A percentile compares a stretch with the other conserved stretches of the same genome.
These are phyloP conservation scores for Melipona bicolor DNA, from an alignment of 2,888 invertebrate genomes.

Conservation along the genomic window DNA sequence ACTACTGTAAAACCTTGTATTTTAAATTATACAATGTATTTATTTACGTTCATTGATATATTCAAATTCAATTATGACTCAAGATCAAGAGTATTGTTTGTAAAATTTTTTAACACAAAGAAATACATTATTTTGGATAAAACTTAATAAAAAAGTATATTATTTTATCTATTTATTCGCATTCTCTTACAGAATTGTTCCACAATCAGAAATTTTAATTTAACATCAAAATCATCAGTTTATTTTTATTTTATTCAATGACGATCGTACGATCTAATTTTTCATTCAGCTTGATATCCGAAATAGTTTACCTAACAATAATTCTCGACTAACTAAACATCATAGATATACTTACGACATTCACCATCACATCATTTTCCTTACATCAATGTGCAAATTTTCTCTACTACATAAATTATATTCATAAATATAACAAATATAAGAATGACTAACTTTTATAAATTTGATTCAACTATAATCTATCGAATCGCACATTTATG, in stretches of 20 bases:
- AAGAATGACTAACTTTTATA: not conserved
- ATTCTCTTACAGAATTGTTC: slow-evolving; percentile 8
- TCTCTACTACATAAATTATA: too few species aligned
- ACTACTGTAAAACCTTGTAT: not conserved
- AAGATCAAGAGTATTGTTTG: not conserved
- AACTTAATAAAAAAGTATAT: not conserved
- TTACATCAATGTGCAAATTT: not conserved
- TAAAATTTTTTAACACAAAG: not conserved
- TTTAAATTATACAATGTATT: slow-evolving; percentile 4
- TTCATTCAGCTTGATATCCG: slow-evolving; percentile 20
- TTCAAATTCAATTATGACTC: slow-evolving; percentile 1
- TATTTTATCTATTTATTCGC: not conserved
- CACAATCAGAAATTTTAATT: not conserved
- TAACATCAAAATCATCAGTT: slow-evolving; percentile 5
- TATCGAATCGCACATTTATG: not conserved
- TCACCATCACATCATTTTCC: not conserved
- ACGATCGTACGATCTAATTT: slow-evolving; percentile 27
- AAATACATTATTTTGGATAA: not conserved
- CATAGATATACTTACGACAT: not conserved
- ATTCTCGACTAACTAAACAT: not conserved
- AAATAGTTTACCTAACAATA: slow-evolving; percentile 26
- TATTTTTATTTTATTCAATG: not conserved
- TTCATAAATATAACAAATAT: not conserved
- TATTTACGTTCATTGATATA: not conserved
- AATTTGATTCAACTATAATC: not conserved